Evolutionary conservation across 2,113 vertebrate genomes (phyloP), one percentile per base, ranked within the genome.

Genomic region (Silurus asotus): DNA sequence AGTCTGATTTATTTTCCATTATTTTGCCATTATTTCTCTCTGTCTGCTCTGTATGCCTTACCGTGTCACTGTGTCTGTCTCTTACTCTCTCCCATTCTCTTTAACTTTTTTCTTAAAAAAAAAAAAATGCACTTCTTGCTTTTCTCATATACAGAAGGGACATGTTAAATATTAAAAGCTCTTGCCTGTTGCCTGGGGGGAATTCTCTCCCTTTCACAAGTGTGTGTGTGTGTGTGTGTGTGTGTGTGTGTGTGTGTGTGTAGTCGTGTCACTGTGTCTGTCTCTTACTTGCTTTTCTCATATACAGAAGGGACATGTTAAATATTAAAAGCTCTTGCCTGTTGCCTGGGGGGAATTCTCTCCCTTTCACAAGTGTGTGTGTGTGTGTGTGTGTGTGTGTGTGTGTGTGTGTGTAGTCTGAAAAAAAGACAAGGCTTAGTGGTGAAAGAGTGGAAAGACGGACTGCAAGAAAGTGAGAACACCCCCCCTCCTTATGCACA

Each of bases 61-160:
- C 55, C 1, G 8, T 56, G 55, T 56, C 55, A 13, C 7, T 56
- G 8, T 56, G 7, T 56, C 55, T 56, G 8, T 11, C 9, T 25
- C n/a, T 65, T 5, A 4, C n/a, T 65, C 6, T 25, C n/a, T 65
- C 23, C 9, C 62, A 9, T 13, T 65, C 23, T 81, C 56, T 62
- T 20, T 81, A 49, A 14, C 37, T 15, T 15, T 28, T 81, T 58
- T 67, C 79, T 64, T 8, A 23, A 14, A 14, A 58, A 14, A 3
- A 11, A 58, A 37, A n/a, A n/a, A n/a, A n/a, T n/a, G n/a, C n/a
- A n/a, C n/a, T n/a, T n/a, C n/a, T n/a, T n/a, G 45, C 48, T 14
- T 59, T 9, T 20, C 78, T 75, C 37, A 51, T 55, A 82, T 78
- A 55, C 87, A 28, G 67, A 69, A 65, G 55, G 74, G 78, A 84